phyloP scores from a whole-genome alignment of 1,140 invertebrate genomes.

The Pomacea maculata region DNA sequence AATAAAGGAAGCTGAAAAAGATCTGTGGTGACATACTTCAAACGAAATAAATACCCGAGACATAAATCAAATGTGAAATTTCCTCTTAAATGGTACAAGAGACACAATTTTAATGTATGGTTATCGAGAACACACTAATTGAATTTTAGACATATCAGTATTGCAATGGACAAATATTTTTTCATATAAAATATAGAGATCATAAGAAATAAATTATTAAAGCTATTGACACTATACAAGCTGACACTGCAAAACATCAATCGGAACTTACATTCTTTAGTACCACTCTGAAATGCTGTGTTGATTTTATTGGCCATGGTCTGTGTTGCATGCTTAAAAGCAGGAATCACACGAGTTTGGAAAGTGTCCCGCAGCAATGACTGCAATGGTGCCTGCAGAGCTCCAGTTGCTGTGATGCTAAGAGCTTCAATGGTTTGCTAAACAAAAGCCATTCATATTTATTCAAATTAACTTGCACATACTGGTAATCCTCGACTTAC shows the following conservation, averaged over 20 bases:
- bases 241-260: neutral
- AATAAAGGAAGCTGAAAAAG: too few species aligned
- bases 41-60: too few species aligned
- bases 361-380: slow-evolving; percentile 80
- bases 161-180: neutral
- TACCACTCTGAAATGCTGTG: slow-evolving; percentile 83
- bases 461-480: neutral
- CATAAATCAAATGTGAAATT: too few species aligned
- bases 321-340: slow-evolving; percentile 84
- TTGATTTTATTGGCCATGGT: slow-evolving; percentile 89
- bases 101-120: too few species aligned
- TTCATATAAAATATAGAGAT: neutral
- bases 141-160: too few species aligned
- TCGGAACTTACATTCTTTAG: slow-evolving; percentile 82
- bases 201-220: neutral
- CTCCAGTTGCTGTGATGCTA: slow-evolving; percentile 73
- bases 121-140: too few species aligned
- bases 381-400: slow-evolving; percentile 75
- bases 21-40: too few species aligned
- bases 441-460: slow-evolving; percentile 35
- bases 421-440: slow-evolving; percentile 80
- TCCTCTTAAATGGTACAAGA: too few species aligned
- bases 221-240: neutral
- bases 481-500: too few species aligned
- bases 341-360: slow-evolving; percentile 78